Percentiles rank a stretch among this genome's conserved stretches.
Evolutionary conservation across 2,888 invertebrate species (phyloP).

Genomic region (Malachius bipustulatus): DNA sequence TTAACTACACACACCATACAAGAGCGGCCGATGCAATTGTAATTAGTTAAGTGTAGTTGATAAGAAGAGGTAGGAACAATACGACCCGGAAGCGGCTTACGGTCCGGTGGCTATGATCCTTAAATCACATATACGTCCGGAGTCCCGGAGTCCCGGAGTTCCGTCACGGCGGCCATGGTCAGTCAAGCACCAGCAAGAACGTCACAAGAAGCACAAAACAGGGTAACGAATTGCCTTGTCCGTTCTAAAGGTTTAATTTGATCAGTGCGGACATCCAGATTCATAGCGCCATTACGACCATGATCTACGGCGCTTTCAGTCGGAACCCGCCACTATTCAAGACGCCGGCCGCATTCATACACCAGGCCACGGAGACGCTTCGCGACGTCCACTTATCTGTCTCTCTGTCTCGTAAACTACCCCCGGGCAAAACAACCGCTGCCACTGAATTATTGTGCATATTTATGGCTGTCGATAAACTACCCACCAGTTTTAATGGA

Average conservation of each 20-base stretch:
- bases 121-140: conserved; percentile 22
- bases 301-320: conserved; percentile 39
- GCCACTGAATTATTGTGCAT: too few species aligned
- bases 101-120: not conserved
- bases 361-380: not conserved
- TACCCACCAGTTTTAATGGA: too few species aligned
- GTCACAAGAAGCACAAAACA: conserved; percentile 16
- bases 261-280: conserved; percentile 41
- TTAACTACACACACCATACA: too few species aligned
- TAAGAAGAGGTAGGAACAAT: too few species aligned
- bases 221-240: conserved; percentile 30
- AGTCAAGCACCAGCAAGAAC: conserved; percentile 18
- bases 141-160: too few species aligned
- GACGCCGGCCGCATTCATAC: conserved; percentile 18
- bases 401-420: not conserved
- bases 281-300: conserved; percentile 40
- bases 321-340: conserved; percentile 27
- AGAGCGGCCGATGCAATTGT: too few species aligned
- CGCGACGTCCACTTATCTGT: not conserved
- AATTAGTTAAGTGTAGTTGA: too few species aligned
- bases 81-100: too few species aligned
- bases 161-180: conserved; percentile 25
- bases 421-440: not conserved
- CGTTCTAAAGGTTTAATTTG: conserved; percentile 40
- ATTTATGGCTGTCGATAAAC: too few species aligned